These are phyloP conservation scores for Prenolepis imparis DNA, from an alignment of 2,888 invertebrate genomes.

Conservation along the genomic window DNA sequence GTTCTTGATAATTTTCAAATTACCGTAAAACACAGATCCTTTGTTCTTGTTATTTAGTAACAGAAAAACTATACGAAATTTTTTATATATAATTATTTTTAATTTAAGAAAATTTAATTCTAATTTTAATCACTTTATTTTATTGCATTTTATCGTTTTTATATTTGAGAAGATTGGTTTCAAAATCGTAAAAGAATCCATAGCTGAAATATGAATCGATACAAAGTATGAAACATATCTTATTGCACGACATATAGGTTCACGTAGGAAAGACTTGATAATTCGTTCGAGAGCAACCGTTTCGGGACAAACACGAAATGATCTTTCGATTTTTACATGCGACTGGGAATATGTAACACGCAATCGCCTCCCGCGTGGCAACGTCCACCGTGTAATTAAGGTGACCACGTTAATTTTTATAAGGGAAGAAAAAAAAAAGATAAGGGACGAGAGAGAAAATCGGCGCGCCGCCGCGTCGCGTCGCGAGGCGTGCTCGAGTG, in stretches of 20 bases:
- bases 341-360: conserved; percentile 45
- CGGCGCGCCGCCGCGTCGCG: conserved; percentile 17
- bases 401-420: conserved; percentile 72
- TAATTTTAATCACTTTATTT: background rate
- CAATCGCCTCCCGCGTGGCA: conserved; percentile 49
- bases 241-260: background rate
- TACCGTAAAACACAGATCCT: background rate
- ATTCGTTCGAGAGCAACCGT: background rate
- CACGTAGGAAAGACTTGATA: background rate
- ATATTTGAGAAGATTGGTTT: background rate
- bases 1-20: background rate
- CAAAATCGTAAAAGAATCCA: background rate
- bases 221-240: background rate
- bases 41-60: background rate
- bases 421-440: background rate
- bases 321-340: conserved; percentile 33
- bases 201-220: background rate
- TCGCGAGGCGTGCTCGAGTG: conserved; percentile 58
- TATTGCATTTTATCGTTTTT: background rate
- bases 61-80: background rate
- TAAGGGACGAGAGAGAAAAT: conserved; percentile 27
- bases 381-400: conserved; percentile 69
- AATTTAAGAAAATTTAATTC: background rate
- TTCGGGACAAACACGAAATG: background rate
- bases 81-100: background rate